Percentiles rank a stretch among this genome's conserved stretches.
Conservation (phyloP, 2,113 vertebrate genomes). For the Vidua macroura region DNA sequence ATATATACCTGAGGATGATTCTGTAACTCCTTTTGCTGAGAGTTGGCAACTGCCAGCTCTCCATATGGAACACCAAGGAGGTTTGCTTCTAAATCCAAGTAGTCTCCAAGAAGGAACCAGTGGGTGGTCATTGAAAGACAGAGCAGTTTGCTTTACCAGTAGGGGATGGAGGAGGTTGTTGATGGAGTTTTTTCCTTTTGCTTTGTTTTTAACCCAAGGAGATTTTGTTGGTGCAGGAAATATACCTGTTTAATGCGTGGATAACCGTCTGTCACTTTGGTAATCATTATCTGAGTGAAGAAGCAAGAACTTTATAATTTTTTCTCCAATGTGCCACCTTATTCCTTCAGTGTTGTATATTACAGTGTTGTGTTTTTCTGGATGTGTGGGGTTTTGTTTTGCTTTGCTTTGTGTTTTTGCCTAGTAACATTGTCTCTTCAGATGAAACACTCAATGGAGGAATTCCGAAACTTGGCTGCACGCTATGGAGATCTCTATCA, state of each 20-base stretch:
- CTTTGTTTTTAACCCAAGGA: background rate
- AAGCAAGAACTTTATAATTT: background rate
- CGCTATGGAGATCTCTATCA: slow-evolving; percentile 95
- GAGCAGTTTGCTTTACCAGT: background rate
- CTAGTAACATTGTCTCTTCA: slow-evolving; percentile 34
- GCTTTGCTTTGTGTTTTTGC: background rate
- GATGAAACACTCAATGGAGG: slow-evolving; percentile 98
- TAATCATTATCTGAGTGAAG: background rate
- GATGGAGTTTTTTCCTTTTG: background rate
- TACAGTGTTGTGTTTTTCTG: background rate
- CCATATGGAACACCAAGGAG: rapidly evolving
- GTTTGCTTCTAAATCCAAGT: background rate
- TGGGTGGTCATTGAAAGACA: background rate
- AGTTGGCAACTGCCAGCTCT: background rate
- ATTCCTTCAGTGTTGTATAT: background rate
- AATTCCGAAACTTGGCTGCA: slow-evolving; percentile 87
- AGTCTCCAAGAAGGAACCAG: background rate
- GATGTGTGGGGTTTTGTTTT: background rate
- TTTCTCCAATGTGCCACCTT: background rate
- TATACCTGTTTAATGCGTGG: rapidly evolving
- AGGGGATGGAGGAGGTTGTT: background rate
- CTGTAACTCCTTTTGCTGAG: background rate
- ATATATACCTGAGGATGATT: background rate
- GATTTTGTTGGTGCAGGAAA: background rate
- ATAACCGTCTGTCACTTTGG: background rate